Conservation (phyloP, 2,797 vertebrate genomes). For the Sardinella longiceps region DNA sequence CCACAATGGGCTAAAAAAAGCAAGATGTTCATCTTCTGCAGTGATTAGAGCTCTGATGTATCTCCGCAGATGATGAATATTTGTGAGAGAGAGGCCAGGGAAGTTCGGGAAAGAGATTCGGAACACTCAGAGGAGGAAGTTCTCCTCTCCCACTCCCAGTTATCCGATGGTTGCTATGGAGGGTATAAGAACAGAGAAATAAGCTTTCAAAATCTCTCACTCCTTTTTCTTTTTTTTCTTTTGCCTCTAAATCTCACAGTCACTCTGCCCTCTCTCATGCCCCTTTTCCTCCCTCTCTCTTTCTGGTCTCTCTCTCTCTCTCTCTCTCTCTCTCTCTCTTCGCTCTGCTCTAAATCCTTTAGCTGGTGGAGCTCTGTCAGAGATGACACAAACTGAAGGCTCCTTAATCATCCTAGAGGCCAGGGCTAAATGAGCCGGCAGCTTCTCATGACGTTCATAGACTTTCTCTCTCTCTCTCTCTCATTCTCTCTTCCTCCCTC, state of each 20-base stretch:
- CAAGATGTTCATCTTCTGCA: not conserved
- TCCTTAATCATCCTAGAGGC: slow-evolving; percentile 41
- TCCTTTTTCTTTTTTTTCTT: not conserved
- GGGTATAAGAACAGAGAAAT: slow-evolving; percentile 10
- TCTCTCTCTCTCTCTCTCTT: slow-evolving; percentile 8
- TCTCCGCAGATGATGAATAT: not conserved
- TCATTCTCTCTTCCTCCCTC: no score
- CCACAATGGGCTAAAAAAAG: not conserved
- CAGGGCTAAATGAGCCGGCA: slow-evolving; percentile 44
- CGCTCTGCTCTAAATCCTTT: slow-evolving; percentile 42
- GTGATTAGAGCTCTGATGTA: not conserved
- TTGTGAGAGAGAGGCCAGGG: not conserved
- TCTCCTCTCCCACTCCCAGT: not conserved
- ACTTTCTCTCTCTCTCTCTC: slow-evolving; percentile 1
- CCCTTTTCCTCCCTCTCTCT: not conserved
- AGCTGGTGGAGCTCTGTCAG: slow-evolving; percentile 32
- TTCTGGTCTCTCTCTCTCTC: not conserved
- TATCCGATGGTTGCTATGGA: not conserved
- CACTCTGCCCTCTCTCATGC: not conserved
- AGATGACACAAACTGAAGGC: slow-evolving; percentile 40
- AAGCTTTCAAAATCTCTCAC: slow-evolving; percentile 1
- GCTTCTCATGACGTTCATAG: not conserved
- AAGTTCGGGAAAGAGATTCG: not conserved
- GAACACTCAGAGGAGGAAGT: not conserved
- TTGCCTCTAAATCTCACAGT: not conserved